Evolutionary conservation across 1,140 invertebrate species (phyloP).

Genomic region (Mesaphorura yosii): DNA sequence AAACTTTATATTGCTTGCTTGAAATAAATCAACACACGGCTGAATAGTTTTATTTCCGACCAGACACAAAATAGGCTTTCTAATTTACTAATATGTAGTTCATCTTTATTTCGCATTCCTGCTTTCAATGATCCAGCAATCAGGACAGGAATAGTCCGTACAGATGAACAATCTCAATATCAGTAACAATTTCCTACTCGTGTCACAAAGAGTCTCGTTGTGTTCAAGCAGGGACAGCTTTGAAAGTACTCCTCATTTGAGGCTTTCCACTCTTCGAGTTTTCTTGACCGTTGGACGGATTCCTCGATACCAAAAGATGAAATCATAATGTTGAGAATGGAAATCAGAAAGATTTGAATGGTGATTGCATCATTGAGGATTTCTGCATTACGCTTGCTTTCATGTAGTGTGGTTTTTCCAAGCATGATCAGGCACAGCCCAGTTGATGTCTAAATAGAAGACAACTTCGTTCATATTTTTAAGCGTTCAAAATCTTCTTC

Average conservation of each 20-base stretch:
- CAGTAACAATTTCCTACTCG: no score
- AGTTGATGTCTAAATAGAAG: conserved; percentile 3
- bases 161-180: no score
- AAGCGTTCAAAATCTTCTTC: background rate
- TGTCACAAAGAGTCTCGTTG: no score
- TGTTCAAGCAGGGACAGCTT: no score
- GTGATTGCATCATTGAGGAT: conserved; percentile 6
- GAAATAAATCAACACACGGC: no score
- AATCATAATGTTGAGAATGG: conserved; percentile 10
- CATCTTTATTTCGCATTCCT: no score
- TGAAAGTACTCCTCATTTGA: conserved; percentile 76
- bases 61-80: no score
- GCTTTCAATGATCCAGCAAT: no score
- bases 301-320: conserved; percentile 9
- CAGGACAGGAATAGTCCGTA: no score
- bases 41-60: no score
- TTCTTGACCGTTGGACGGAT: conserved; percentile 5
- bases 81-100: no score
- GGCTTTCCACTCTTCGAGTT: conserved; percentile 46
- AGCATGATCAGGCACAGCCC: conserved; percentile 9
- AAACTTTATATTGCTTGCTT: no score
- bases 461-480: background rate
- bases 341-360: conserved; percentile 10
- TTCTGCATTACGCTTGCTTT: background rate
- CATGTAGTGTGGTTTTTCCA: background rate